Evolutionary conservation across 2,113 vertebrate genomes (phyloP), one percentile per base, ranked within the genome.

Genomic region (Vulpes vulpes): DNA sequence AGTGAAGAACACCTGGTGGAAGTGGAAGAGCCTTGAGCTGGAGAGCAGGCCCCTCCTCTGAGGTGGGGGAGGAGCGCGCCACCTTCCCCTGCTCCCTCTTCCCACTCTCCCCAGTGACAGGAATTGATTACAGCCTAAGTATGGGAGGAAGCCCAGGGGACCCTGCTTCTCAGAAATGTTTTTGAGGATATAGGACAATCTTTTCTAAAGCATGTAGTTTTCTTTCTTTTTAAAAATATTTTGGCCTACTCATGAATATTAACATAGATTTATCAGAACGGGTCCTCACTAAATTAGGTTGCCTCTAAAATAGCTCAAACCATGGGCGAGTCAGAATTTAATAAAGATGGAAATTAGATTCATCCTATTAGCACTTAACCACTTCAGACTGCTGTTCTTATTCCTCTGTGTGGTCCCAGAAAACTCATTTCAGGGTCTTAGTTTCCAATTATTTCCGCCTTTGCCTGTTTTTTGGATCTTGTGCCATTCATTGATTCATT

Each of bases 271-370:
- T 11, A 43, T 55, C 60, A 30, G 76, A 57, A 38, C 43, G 79
- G 38, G 20, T 43, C 8, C 35, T 89, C 16, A 32, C 51, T 57
- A 35, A 43, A 60, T 81, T 65, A 67, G 20, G 32, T 89, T 91
- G 62, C 17, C 30, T 69, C 43, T 83, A 30, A 92, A 89, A 67
- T 84, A 51, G 59, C 69, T 85, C 22, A 32, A 49, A 53, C 79
- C 11, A 11, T 14, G 15, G 43, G 14, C 22, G 80, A 89, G 65
- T 67, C 57, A 89, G 67, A 92, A 60, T 51, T 60, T 74, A 65
- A 78, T 78, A 62, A 78, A 71, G 20, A 60, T 80, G 86, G 81
- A 92, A 94, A 89, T 90, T 82, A 20, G 79, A 11, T 57, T 97
- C 38, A 20, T 59, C 3, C 15, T 15, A 0, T 91, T 91, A 83